Base-by-base conservation (phyloP, 2,888 invertebrate genomes). In the Drosophila greeni region DNA sequence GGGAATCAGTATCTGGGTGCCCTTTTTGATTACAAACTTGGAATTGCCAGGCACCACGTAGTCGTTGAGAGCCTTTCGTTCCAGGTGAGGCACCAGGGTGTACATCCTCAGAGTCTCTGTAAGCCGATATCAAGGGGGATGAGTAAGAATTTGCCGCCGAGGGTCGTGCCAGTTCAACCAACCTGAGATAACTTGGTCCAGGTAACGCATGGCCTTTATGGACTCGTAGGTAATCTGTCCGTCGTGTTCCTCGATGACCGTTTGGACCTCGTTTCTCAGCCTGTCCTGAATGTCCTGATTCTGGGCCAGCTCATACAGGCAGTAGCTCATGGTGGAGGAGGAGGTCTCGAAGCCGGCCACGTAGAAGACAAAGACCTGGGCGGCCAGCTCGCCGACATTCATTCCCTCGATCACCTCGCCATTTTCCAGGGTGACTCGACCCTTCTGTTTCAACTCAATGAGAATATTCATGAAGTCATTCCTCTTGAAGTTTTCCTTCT, bases 81-180 rank as follows among this genome's bases (percentile, higher is more conserved):
- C 89, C 14, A 92, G 72, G 1, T 89, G 85, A 0, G 91, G 88
- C 82, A 91, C 85, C 2, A 91, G 87, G 0, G 92, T 91, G 69
- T 92, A 90, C 58, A 90, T 89, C 4, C 92, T 88, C 76, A 92
- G 89, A 4, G 91, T 91, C 87, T 92, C 92, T 91, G 24, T 51
- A 80, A 33, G 33, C 12, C 12, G 2, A 23, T 6, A 11, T 45
- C 14, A 12, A 12, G 3, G 1, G 7, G 2, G 12, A 8, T 33
- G 3, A 39, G 18, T 54, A 9, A 29, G 20, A 37, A 8, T 14
- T 16, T 5, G 14, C 2, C 2, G 6, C 0, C 3, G 9, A 12
- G 2, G 7, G 5, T 2, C 0, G 16, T 1, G 7, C 53, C 1
- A 11, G 7, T 0, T 11, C 1, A 11, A 66, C 70, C 64, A 8